These are phyloP conservation scores for Knipowitschia caucasica DNA, from an alignment of 2,797 vertebrate species.

Conservation along the genomic window DNA sequence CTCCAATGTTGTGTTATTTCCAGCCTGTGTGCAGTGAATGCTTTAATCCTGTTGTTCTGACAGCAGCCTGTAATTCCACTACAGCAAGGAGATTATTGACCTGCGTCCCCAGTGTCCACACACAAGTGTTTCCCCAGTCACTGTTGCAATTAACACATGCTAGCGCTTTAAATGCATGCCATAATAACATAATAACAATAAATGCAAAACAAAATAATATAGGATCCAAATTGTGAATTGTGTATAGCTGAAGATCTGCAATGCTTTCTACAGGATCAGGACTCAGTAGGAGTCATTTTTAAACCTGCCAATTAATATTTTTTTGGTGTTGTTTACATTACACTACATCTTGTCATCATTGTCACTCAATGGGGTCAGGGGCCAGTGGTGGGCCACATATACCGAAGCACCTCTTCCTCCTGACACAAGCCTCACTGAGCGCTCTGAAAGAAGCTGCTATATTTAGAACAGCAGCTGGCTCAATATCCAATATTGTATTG, in stretches of 20 bases:
- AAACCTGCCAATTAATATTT: too few relatives aligned
- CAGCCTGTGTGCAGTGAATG: conserved; percentile 34
- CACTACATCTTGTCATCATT: too few relatives aligned
- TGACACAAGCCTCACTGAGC: conserved; percentile 52
- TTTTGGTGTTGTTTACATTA: conserved; percentile 31
- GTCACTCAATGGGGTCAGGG: conserved; percentile 28
- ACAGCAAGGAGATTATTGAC: conserved; percentile 54
- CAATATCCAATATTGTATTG: conserved; percentile 33
- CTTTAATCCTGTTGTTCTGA: conserved; percentile 68
- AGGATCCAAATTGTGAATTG: too few relatives aligned
- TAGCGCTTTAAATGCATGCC: neutral
- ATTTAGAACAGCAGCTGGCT: conserved; percentile 62
- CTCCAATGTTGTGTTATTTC: conserved; percentile 3
- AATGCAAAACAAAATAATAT: neutral
- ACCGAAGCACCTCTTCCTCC: conserved; percentile 51
- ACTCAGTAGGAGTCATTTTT: too few relatives aligned
- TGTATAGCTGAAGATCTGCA: too few relatives aligned
- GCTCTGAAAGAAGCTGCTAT: conserved; percentile 60
- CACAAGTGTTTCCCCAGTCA: conserved; percentile 14
- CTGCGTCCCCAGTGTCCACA: conserved; percentile 38
- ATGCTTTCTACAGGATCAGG: too few relatives aligned
- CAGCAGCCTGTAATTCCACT: conserved; percentile 61
- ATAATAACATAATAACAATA: neutral
- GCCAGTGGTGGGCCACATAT: conserved; percentile 47
- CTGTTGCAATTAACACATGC: conserved; percentile 12